These are phyloP conservation scores for Adelosebastes latens DNA, from an alignment of 2,797 vertebrate species.

Conservation along the genomic window DNA sequence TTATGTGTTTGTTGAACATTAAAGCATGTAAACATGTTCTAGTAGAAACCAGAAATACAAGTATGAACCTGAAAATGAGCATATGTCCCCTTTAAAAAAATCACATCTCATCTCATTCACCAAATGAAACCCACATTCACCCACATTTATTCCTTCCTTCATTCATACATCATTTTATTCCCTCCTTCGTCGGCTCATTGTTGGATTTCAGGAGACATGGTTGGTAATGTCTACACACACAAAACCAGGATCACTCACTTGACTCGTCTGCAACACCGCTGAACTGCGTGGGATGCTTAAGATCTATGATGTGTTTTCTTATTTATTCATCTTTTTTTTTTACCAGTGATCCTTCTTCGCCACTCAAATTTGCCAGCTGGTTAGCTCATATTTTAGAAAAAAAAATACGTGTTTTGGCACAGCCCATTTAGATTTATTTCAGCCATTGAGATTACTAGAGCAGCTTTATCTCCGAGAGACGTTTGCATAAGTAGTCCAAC, in stretches of 20 bases:
- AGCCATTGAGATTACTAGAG: constrained; percentile 12
- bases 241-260: constrained; percentile 3
- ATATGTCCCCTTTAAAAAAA: not conserved
- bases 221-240: not conserved
- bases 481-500: constrained; percentile 10
- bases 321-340: constrained; percentile 1
- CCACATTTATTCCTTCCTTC: not conserved
- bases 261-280: not conserved
- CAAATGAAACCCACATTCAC: not conserved
- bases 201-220: not conserved
- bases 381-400: constrained; percentile 2
- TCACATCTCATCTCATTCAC: not conserved
- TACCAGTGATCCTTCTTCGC: not conserved
- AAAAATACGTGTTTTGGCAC: not conserved
- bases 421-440: constrained; percentile 17
- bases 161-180: not conserved
- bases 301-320: not conserved
- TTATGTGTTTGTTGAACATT: not conserved
- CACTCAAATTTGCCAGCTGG: not conserved
- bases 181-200: not conserved
- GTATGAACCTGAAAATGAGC: not conserved
- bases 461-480: constrained; percentile 23
- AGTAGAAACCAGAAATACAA: not conserved
- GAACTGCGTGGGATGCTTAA: constrained; percentile 10
- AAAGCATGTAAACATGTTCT: not conserved